Conservation (phyloP, 64 coral and sea anemone genomes). For the Pocillopora damicornis region DNA sequence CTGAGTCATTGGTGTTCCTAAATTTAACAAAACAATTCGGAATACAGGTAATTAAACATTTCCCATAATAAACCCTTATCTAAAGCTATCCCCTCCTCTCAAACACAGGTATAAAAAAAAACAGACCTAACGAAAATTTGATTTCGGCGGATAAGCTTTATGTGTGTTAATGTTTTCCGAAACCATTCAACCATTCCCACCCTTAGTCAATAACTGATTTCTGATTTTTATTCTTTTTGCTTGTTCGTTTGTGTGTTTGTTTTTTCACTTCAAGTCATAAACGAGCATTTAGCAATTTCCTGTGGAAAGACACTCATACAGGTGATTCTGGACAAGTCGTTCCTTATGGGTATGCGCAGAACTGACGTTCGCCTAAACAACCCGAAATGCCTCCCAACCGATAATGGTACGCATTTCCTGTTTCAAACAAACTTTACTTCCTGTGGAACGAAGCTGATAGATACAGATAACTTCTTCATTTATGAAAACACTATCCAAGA, state of each 20-base stretch:
- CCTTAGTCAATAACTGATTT: too few species aligned
- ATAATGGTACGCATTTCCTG: conserved; percentile 62
- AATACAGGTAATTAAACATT: too few species aligned
- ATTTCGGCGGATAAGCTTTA: too few species aligned
- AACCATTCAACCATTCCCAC: too few species aligned
- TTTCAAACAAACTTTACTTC: conserved; percentile 47
- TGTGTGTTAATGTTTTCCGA: too few species aligned
- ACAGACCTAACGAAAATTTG: too few species aligned
- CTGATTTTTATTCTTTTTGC: neutral
- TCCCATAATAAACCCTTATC: too few species aligned
- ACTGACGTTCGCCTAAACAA: conserved; percentile 67
- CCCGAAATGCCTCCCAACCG: conserved; percentile 47
- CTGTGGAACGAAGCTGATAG: conserved; percentile 68
- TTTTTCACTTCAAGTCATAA: conserved; percentile 46
- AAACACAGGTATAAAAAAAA: too few species aligned
- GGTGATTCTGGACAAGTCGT: conserved; percentile 22
- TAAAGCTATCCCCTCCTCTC: too few species aligned
- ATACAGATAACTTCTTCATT: conserved; percentile 61
- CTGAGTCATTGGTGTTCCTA: too few species aligned
- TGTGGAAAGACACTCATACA: conserved; percentile 66
- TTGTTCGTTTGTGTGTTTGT: neutral
- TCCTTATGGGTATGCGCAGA: conserved; percentile 31
- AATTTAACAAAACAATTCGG: too few species aligned
- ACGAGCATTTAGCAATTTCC: conserved; percentile 58
- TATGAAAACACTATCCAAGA: conserved; percentile 78